Evolutionary conservation across 2,113 vertebrate genomes (phyloP).

Genomic region (Vimba vimba): DNA sequence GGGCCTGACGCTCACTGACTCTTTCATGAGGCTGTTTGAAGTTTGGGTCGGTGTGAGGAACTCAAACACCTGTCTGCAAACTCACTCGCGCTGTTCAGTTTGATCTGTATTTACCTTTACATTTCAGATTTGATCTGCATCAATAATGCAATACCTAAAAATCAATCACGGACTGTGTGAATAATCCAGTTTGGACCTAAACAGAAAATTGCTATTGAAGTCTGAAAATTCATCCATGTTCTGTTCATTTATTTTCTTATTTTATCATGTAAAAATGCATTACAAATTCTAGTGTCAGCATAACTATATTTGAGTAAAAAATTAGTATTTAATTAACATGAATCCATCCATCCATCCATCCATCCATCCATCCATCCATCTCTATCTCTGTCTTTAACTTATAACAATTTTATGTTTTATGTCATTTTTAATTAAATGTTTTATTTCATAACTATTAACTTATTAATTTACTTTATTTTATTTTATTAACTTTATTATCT

Average conservation of each 20-base stretch:
- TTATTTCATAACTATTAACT: no score
- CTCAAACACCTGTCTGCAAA: not conserved
- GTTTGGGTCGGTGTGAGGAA: not conserved
- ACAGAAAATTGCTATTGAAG: not conserved
- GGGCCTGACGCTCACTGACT: not conserved
- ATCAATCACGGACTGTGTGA: not conserved
- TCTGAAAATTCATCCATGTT: not conserved
- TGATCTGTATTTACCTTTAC: slow-evolving; percentile 8
- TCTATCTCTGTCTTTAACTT: no score
- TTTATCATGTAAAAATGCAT: no score
- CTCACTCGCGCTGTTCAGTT: not conserved
- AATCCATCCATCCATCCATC: no score
- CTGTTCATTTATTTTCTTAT: not conserved
- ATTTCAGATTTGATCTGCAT: not conserved
- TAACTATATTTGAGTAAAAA: no score
- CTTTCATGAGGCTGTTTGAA: slow-evolving; percentile 15
- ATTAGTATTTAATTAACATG: no score
- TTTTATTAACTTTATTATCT: no score
- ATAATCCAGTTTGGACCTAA: not conserved
- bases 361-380: no score
- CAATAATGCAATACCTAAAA: not conserved
- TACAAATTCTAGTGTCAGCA: no score
- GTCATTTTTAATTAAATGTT: no score
- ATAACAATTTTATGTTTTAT: no score
- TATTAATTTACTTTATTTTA: no score